A percentile compares a stretch with the other conserved stretches of the same genome.
Conservation (phyloP, 2,797 vertebrate genomes). For the Chromis chromis region DNA sequence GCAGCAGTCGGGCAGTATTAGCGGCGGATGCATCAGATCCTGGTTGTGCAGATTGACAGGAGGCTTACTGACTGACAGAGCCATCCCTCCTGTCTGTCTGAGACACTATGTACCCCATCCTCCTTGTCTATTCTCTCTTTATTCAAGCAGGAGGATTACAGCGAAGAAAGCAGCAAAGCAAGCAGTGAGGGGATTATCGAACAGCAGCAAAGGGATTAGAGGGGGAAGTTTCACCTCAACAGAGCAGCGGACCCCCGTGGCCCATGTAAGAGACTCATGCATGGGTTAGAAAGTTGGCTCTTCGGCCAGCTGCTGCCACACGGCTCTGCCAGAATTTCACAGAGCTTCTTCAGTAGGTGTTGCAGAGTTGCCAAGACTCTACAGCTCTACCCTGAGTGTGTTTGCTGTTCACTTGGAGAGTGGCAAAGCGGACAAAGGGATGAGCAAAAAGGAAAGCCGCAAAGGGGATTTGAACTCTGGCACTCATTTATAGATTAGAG, state of each 20-base stretch:
- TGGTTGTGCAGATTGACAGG: constrained; percentile 46
- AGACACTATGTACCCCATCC: constrained; percentile 51
- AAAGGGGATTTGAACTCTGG: constrained; percentile 54
- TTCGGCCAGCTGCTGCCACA: constrained; percentile 29
- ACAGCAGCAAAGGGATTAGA: constrained; percentile 73
- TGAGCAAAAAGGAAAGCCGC: constrained; percentile 28
- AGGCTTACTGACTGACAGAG: constrained; percentile 48
- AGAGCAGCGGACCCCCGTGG: constrained; percentile 57
- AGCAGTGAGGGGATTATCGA: constrained; percentile 73
- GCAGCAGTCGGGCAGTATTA: neutral
- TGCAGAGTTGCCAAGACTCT: constrained; percentile 15
- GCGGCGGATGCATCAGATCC: constrained; percentile 40
- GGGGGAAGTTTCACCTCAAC: constrained; percentile 69
- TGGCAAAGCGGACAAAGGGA: constrained; percentile 42
- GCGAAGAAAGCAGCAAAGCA: constrained; percentile 74
- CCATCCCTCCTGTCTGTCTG: constrained; percentile 40
- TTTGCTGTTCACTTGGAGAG: constrained; percentile 48
- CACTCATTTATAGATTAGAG: constrained; percentile 51
- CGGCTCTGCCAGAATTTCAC: constrained; percentile 20
- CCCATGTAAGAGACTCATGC: constrained; percentile 51
- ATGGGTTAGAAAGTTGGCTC: constrained; percentile 41
- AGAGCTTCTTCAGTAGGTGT: constrained; percentile 43
- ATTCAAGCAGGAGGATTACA: constrained; percentile 75
- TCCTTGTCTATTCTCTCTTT: constrained; percentile 62
- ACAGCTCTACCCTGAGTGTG: neutral